Conservation (phyloP, 2,888 invertebrate genomes). For the Nemurella pictetii region DNA sequence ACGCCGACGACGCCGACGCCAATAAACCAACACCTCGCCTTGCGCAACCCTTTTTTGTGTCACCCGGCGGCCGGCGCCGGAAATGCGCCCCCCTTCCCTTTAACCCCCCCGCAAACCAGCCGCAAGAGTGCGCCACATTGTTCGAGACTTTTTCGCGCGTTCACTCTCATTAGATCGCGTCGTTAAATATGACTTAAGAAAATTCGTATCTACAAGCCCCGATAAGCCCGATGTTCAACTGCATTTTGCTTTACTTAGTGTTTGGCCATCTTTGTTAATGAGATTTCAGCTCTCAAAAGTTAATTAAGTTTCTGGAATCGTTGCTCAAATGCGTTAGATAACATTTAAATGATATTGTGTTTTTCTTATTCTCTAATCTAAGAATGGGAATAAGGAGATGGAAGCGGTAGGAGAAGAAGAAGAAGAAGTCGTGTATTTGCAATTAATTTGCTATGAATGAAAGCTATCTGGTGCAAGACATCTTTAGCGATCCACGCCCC, state of each 20-base stretch:
- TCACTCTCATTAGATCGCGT: neutral
- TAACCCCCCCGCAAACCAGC: no score
- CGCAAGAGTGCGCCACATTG: neutral
- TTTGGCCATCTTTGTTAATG: neutral
- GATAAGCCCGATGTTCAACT: neutral
- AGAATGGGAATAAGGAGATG: neutral
- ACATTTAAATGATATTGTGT: neutral
- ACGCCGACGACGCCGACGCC: neutral
- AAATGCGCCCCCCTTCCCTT: neutral
- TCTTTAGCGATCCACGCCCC: neutral
- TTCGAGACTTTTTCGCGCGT: neutral
- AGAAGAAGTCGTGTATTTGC: conserved; percentile 9
- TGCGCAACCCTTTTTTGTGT: neutral
- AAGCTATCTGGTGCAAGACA: conserved; percentile 11
- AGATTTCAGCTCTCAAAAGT: neutral
- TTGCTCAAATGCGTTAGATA: neutral
- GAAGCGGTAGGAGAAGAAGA: neutral
- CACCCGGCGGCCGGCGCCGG: neutral
- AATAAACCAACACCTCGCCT: neutral
- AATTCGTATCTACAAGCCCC: neutral
- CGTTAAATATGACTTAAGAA: neutral
- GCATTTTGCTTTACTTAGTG: neutral
- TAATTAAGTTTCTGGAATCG: conserved; percentile 3
- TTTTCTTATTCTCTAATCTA: neutral
- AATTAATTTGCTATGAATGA: conserved; percentile 29